Conservation (phyloP, 2,113 vertebrate species). For the Podilymbus podiceps region DNA sequence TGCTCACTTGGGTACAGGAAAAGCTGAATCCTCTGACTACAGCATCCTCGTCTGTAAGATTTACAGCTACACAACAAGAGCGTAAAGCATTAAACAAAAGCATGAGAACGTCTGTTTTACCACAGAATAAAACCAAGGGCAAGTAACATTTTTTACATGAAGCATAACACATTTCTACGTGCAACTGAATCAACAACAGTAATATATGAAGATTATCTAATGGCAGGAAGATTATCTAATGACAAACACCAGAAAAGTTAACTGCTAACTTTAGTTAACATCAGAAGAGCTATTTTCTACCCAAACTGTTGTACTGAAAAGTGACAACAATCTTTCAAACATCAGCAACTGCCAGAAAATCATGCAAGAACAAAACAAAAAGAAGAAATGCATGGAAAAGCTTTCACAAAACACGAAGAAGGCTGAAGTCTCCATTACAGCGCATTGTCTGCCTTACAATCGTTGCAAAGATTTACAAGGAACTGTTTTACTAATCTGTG, state of each 20-base stretch:
- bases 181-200: background rate
- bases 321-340: background rate
- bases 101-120: background rate
- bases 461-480: background rate
- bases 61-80: background rate
- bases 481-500: background rate
- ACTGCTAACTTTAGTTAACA: background rate
- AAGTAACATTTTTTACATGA: background rate
- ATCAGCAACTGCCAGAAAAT: background rate
- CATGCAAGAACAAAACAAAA: background rate
- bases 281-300: background rate
- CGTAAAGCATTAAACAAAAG: background rate
- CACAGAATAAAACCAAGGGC: background rate
- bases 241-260: background rate
- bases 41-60: background rate
- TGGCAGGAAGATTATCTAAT: background rate
- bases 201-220: background rate
- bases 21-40: background rate
- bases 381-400: background rate
- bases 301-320: background rate
- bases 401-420: background rate
- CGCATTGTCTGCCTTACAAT: fast-evolving
- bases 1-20: background rate
- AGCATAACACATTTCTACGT: background rate
- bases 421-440: background rate